phyloP scores from a whole-genome alignment of 2,888 invertebrate genomes.

The Amaurobius ferox region DNA sequence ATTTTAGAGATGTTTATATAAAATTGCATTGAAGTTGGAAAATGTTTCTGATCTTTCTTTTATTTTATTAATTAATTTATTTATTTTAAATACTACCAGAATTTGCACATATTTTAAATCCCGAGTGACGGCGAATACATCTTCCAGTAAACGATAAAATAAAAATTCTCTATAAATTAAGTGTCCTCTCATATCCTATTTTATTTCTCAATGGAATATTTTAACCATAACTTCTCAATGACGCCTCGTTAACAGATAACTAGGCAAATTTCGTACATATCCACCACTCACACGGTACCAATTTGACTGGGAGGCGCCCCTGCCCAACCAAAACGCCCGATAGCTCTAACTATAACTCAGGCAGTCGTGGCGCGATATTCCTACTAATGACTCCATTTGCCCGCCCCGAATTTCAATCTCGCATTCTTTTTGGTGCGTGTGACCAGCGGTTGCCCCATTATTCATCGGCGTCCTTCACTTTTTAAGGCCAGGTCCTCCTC shows the following conservation, averaged over 20 bases:
- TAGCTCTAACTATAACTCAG: background rate
- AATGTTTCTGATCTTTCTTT: too few species aligned
- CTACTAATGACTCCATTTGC: slow-evolving; percentile 7
- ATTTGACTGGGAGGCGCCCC: background rate
- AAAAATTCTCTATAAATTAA: too few species aligned
- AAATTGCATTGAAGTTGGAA: too few species aligned
- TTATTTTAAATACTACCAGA: too few species aligned
- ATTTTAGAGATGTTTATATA: too few species aligned
- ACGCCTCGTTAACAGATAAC: background rate
- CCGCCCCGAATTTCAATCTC: background rate
- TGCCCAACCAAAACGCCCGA: background rate
- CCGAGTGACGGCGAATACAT: too few species aligned
- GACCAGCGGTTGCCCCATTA: slow-evolving; percentile 37
- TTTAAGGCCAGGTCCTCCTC: slow-evolving; percentile 60
- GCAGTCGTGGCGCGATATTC: background rate
- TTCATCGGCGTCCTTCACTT: slow-evolving; percentile 49
- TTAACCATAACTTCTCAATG: background rate
- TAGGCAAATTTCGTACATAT: background rate
- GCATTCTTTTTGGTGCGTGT: slow-evolving; percentile 19
- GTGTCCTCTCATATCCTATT: too few species aligned
- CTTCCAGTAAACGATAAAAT: too few species aligned
- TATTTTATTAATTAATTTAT: too few species aligned
- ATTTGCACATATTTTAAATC: too few species aligned
- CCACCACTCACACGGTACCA: background rate
- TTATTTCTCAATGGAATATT: too few species aligned